Conservation (phyloP, 1,140 invertebrate genomes). For the Drosophila murphyi region DNA sequence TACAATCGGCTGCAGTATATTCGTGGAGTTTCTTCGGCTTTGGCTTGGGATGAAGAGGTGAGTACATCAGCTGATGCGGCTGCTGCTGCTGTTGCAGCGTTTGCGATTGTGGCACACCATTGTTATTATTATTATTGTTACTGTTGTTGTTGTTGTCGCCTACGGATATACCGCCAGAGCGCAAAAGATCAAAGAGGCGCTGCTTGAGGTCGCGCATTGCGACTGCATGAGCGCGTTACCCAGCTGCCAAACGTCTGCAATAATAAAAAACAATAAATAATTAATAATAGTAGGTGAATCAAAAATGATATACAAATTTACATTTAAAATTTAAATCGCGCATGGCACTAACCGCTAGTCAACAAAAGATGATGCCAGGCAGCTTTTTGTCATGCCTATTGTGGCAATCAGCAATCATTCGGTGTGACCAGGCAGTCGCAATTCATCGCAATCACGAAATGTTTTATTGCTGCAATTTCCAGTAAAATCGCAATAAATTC, state of each 20-base stretch:
- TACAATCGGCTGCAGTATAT: constrained; percentile 74
- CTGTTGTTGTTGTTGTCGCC: constrained; percentile 45
- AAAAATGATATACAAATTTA: too few relatives aligned
- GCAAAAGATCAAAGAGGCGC: constrained; percentile 77
- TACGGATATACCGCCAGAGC: constrained; percentile 66
- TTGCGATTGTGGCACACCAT: constrained; percentile 16
- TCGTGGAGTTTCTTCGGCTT: constrained; percentile 78
- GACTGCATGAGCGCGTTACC: constrained; percentile 21
- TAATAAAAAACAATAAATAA: not conserved
- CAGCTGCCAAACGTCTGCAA: constrained; percentile 14
- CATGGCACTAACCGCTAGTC: too few relatives aligned
- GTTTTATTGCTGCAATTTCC: too few relatives aligned
- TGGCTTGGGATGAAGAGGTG: constrained; percentile 8
- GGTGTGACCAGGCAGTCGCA: too few relatives aligned
- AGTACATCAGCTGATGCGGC: constrained; percentile 29
- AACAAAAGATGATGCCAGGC: too few relatives aligned
- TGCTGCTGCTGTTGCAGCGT: constrained; percentile 21
- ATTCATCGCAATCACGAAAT: too few relatives aligned
- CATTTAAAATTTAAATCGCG: too few relatives aligned
- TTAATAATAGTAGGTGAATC: too few relatives aligned
- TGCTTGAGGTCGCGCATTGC: constrained; percentile 82
- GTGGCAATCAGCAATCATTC: too few relatives aligned
- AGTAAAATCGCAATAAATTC: too few relatives aligned
- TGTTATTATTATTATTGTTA: constrained; percentile 28
- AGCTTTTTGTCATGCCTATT: too few relatives aligned